A percentile compares a stretch with the other conserved stretches of the same genome.
phyloP scores from a whole-genome alignment of 2,113 vertebrate species.

The Psittacula cyanocephala region DNA sequence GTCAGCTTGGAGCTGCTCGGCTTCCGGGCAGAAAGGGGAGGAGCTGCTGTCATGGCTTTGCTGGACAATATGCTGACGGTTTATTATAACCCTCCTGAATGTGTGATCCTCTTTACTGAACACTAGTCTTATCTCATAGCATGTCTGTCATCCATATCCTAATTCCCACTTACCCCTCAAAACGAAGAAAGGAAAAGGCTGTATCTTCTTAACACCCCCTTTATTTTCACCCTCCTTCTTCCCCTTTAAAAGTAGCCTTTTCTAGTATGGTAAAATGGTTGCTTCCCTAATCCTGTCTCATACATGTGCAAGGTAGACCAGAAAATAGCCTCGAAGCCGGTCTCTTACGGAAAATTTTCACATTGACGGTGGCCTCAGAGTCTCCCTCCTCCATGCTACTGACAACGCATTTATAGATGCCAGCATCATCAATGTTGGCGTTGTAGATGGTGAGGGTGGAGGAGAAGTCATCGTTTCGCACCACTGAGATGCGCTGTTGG shows the following conservation, averaged over 20 bases:
- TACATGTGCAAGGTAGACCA: neutral
- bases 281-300: neutral
- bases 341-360: conserved; percentile 95
- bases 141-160: neutral
- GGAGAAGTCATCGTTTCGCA: conserved; percentile 86
- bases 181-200: neutral
- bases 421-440: conserved; percentile 86
- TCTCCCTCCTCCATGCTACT: conserved; percentile 81
- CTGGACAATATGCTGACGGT: neutral
- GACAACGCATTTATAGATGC: conserved; percentile 94
- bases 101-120: neutral
- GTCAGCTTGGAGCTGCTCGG: neutral
- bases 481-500: conserved; percentile 89
- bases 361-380: conserved; percentile 89
- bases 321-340: accelerated
- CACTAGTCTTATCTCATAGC: neutral
- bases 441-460: conserved; percentile 96
- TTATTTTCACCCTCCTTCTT: neutral
- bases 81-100: neutral
- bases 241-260: neutral
- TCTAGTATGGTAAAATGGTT: neutral
- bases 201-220: neutral
- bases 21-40: neutral
- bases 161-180: neutral
- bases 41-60: neutral